Base-by-base conservation (phyloP, 2,888 invertebrate species). In the Calameuta filiformis region DNA sequence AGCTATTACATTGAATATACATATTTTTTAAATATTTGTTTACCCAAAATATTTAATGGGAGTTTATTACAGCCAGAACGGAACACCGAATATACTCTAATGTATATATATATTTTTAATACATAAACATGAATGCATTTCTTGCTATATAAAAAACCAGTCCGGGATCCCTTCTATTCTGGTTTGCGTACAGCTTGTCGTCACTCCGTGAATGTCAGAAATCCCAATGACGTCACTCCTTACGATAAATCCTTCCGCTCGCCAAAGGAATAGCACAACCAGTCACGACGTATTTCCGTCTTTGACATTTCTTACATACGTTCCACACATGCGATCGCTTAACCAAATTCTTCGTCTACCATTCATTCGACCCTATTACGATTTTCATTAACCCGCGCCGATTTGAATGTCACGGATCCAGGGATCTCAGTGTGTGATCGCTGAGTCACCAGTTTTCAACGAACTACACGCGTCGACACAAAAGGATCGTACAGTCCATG, bases 181-280 rank as follows among this genome's bases (percentile, higher is more conserved):
- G 23, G 56, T 23, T 56, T 23, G 23, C 56, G 56, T 56, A 56
- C 23, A 56, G 56, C 23, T 23, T 56, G 23, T 2, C 56, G 56
- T 56, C 56, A 56, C 23, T 56, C 76, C 76, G 78, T 76, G 73
- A 78, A 76, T 78, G 78, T 76, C 73, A 73, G 78, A 76, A 75
- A 78, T 78, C 75, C 78, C 75, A 75, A 73, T 78, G 78, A 68
- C 78, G 78, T 78, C 78, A 76, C 78, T 40, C 69, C 56, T 77
- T 75, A 56, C 68, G 73, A 76, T 76, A 76, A 76, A 56, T 76
- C 68, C 73, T 35, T 76, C 75, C 68, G 23, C 56, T 56, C 56
- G 56, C 56, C 23, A 23, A 23, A 6, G 23, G 23, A 56, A 56
- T 23, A 56, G 37, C 40, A 9, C 23, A 56, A 56, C 23, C 15